Conservation (phyloP, 2,113 vertebrate species). For the Eudyptes chrysolophus region DNA sequence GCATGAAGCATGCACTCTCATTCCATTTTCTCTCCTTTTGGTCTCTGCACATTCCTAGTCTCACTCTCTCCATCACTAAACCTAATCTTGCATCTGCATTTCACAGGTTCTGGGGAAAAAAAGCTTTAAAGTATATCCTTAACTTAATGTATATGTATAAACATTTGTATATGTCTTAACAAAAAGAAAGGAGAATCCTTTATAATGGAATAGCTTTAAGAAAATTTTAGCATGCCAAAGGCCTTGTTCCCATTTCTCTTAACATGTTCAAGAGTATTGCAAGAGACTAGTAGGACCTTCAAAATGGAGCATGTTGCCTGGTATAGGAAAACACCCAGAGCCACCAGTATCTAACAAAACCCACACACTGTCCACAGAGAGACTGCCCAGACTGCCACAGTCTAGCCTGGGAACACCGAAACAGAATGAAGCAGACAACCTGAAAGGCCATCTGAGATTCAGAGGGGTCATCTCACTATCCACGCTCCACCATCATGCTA, state of each 20-base stretch:
- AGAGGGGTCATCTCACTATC: background rate
- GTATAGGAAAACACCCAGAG: background rate
- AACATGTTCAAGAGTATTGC: background rate
- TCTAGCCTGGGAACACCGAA: background rate
- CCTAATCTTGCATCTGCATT: background rate
- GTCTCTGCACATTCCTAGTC: background rate
- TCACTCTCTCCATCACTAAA: background rate
- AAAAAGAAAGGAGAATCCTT: background rate
- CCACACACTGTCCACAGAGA: background rate
- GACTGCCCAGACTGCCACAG: background rate
- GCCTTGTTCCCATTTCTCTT: background rate
- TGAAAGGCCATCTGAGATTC: background rate
- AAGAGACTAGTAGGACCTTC: background rate
- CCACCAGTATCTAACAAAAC: background rate
- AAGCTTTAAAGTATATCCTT: background rate
- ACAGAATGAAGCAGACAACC: background rate
- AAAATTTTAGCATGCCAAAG: accelerated
- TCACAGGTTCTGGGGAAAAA: background rate
- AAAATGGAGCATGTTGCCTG: accelerated
- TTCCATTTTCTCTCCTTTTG: background rate
- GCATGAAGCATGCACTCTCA: background rate
- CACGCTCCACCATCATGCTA: background rate
- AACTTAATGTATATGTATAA: background rate
- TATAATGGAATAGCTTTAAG: background rate
- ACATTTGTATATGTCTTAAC: background rate